Evolutionary conservation across 2,888 invertebrate genomes (phyloP), one percentile per base, ranked within the genome.

Genomic region (Monopis laevigella): DNA sequence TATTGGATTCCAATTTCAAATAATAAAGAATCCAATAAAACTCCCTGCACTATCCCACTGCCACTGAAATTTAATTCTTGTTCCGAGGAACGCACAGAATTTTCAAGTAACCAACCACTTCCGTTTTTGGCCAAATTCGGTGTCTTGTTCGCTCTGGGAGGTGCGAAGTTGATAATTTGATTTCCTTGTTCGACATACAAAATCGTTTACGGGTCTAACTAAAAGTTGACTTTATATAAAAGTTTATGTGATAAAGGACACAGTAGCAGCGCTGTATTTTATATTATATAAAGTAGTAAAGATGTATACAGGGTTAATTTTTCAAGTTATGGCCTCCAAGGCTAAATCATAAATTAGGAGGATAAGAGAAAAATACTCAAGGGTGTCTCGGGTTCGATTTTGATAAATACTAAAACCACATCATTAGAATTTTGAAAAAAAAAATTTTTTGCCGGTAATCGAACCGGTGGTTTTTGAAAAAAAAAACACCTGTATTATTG

Each of bases 151-250:
- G 52, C 54, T 51, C 51, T 57, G 57, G 58, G 64, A 72, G 73
- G 73, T 73, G 67, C 59, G 56, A 75, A 73, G 68, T 71, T 71
- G 69, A 70, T 77, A 77, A 80, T 78, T 80, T 72, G 70, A 75
- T 78, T 78, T 71, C 66, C 68, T 63, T 68, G 69, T 75, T 70
- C 67, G 66, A 75, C 73, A 77, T 73, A 72, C 72, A 72, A 74
- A 72, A 66, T 73, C 73, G 72, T 75, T 77, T 74, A 74, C 63
- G 64, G 62, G 59, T 61, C 62, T 67, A 69, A 69, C 66, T 66
- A 58, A n/a, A n/a, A n/a, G n/a, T n/a, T n/a, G n/a, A n/a, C n/a
- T n/a, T n/a, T n/a, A n/a, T n/a, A n/a, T n/a, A n/a, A n/a, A n/a
- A n/a, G n/a, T n/a, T n/a, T n/a, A n/a, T n/a, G n/a, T n/a, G n/a